Conservation (phyloP, 1,140 invertebrate genomes). For the Monochamus saltuarius region DNA sequence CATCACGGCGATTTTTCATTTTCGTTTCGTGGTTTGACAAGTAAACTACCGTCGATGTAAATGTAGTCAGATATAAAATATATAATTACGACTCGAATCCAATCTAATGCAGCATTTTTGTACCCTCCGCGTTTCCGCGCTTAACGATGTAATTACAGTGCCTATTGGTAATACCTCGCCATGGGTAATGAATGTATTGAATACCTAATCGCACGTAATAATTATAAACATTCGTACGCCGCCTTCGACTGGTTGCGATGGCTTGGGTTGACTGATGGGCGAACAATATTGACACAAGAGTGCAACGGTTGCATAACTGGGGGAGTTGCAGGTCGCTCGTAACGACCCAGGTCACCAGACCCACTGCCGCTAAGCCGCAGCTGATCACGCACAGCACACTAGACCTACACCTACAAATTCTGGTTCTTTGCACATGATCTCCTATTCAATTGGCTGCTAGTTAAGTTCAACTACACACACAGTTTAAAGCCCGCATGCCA, state of each 20-base stretch:
- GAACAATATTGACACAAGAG: constrained; percentile 34
- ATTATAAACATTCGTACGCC: constrained; percentile 11
- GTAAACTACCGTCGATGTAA: too few relatives aligned
- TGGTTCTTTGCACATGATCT: constrained; percentile 31
- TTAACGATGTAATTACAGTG: constrained; percentile 10
- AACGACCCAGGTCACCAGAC: constrained; percentile 42
- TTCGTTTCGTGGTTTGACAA: too few relatives aligned
- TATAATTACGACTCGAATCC: too few relatives aligned
- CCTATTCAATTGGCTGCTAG: constrained; percentile 30
- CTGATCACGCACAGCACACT: constrained; percentile 34
- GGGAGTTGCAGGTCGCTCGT: constrained; percentile 38
- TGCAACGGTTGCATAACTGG: constrained; percentile 41
- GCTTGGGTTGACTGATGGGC: constrained; percentile 31
- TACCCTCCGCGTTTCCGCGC: background rate
- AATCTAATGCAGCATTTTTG: background rate
- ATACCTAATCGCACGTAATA: constrained; percentile 20
- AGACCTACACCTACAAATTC: constrained; percentile 34
- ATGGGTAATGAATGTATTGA: constrained; percentile 18
- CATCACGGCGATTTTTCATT: too few relatives aligned
- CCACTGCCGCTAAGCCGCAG: constrained; percentile 34
- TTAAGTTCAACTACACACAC: constrained; percentile 24
- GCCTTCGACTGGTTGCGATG: constrained; percentile 15
- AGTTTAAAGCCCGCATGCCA: constrained; percentile 1
- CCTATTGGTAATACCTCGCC: constrained; percentile 13
- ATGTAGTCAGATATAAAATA: too few relatives aligned